These are phyloP conservation scores for Caenorhabditis sulstoni DNA, from an alignment of 2,888 invertebrate genomes.

Conservation along the genomic window DNA sequence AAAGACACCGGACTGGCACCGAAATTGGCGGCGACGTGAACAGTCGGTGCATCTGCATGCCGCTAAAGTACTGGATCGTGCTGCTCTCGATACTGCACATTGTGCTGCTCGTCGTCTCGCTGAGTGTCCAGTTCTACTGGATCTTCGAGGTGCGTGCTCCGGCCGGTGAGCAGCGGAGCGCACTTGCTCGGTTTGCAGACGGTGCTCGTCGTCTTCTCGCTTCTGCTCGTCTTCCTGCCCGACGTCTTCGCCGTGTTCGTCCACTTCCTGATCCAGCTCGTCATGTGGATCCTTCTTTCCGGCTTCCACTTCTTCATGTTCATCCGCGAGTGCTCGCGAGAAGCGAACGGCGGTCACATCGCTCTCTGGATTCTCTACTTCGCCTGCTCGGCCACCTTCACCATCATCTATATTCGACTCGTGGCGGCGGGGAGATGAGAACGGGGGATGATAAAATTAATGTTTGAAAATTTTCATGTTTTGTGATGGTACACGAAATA, in stretches of 20 bases:
- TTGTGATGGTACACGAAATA: slow-evolving; percentile 29
- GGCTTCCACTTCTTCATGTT: slow-evolving; percentile 9
- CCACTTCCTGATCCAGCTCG: slow-evolving; percentile 22
- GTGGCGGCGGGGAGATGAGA: slow-evolving; percentile 4
- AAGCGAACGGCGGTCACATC: background rate
- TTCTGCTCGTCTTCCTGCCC: slow-evolving; percentile 24
- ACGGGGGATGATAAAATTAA: too few species aligned
- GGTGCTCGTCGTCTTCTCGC: slow-evolving; percentile 24
- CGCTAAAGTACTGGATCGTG: slow-evolving; percentile 31
- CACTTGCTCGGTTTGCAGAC: slow-evolving; percentile 13
- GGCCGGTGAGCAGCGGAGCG: too few species aligned
- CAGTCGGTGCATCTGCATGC: slow-evolving; percentile 36
- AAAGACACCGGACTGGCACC: slow-evolving; percentile 1
- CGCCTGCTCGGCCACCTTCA: slow-evolving; percentile 5
- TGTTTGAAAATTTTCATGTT: background rate
- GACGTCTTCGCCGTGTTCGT: slow-evolving; percentile 22
- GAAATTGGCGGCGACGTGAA: slow-evolving; percentile 13
- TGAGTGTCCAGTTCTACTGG: slow-evolving; percentile 9
- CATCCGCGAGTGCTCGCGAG: background rate
- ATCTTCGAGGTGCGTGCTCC: slow-evolving; percentile 19
- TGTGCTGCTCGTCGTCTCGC: slow-evolving; percentile 16
- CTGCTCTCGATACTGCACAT: slow-evolving; percentile 23
- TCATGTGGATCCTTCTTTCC: slow-evolving; percentile 24
- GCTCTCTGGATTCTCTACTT: slow-evolving; percentile 13
- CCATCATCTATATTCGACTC: slow-evolving; percentile 11